These are phyloP conservation scores for Hydrotaea cyrtoneurina DNA, from an alignment of 2,888 invertebrate species.

Conservation along the genomic window DNA sequence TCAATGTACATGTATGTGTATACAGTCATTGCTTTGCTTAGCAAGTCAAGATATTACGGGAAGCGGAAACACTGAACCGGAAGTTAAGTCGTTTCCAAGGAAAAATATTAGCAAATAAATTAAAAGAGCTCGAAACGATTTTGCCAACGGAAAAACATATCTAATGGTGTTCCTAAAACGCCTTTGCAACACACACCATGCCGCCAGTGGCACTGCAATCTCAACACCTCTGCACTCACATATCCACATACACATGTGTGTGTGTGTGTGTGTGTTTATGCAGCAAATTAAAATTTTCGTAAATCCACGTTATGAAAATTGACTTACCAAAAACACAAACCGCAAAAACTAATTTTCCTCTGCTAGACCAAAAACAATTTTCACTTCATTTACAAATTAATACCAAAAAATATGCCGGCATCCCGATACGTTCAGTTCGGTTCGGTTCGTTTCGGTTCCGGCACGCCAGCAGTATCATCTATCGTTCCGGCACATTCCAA, in stretches of 20 bases:
- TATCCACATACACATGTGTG: not conserved
- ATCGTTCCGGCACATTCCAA: not conserved
- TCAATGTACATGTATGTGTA: not conserved
- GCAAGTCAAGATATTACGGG: slow-evolving; percentile 3
- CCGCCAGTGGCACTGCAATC: no score
- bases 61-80: slow-evolving; percentile 25
- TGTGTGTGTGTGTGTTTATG: slow-evolving; percentile 11
- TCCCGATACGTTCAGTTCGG: not conserved
- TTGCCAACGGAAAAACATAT: slow-evolving; percentile 1
- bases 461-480: not conserved
- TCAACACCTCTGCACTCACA: not conserved
- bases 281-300: slow-evolving; percentile 25
- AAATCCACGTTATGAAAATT: slow-evolving; percentile 52
- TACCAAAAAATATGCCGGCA: slow-evolving; percentile 31
- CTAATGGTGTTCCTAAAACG: not conserved
- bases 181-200: not conserved
- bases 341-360: slow-evolving; percentile 63
- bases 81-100: slow-evolving; percentile 23
- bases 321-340: slow-evolving; percentile 49
- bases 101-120: slow-evolving; percentile 29
- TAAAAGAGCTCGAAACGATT: slow-evolving; percentile 23
- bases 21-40: not conserved
- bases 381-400: slow-evolving; percentile 53
- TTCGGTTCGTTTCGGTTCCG: no score
- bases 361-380: slow-evolving; percentile 38